phyloP scores from a whole-genome alignment of 2,888 invertebrate species.

The Melanostoma scalare region DNA sequence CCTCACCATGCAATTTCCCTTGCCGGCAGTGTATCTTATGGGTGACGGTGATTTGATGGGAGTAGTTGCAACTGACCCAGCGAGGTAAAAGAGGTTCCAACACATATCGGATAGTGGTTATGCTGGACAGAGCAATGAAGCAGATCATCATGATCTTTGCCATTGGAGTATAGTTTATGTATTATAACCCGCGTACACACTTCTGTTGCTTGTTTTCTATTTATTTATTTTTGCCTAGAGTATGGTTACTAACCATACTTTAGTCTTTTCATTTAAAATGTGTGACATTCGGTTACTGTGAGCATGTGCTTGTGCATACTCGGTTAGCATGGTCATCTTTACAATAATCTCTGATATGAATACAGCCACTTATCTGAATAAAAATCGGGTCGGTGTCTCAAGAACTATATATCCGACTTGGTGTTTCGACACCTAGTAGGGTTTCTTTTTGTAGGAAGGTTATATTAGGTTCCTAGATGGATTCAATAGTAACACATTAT shows the following conservation, averaged over 20 bases:
- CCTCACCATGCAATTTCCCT: conserved; percentile 37
- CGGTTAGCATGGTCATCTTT: conserved; percentile 56
- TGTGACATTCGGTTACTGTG: conserved; percentile 25
- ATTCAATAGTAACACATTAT: no score
- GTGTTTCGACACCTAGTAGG: no score
- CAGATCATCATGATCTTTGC: conserved; percentile 62
- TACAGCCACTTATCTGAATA: no score
- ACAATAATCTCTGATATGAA: conserved; percentile 27
- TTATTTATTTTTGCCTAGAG: conserved; percentile 6
- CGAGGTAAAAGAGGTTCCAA: conserved; percentile 41
- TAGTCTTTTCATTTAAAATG: no score
- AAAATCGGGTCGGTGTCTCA: no score
- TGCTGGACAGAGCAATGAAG: not conserved
- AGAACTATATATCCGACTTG: no score
- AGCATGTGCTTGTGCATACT: conserved; percentile 13
- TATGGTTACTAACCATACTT: conserved; percentile 36
- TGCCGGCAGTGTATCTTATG: not conserved
- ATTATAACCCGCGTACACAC: conserved; percentile 34
- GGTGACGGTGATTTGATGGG: not conserved
- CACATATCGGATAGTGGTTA: conserved; percentile 39
- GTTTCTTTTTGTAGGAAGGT: no score
- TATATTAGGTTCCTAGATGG: no score
- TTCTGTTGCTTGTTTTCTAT: not conserved
- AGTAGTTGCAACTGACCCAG: conserved; percentile 63
- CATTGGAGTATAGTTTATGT: conserved; percentile 46